Evolutionary conservation across 1,140 invertebrate genomes (phyloP), one percentile per base, ranked within the genome.

Genomic region (Euborellia annulipes): DNA sequence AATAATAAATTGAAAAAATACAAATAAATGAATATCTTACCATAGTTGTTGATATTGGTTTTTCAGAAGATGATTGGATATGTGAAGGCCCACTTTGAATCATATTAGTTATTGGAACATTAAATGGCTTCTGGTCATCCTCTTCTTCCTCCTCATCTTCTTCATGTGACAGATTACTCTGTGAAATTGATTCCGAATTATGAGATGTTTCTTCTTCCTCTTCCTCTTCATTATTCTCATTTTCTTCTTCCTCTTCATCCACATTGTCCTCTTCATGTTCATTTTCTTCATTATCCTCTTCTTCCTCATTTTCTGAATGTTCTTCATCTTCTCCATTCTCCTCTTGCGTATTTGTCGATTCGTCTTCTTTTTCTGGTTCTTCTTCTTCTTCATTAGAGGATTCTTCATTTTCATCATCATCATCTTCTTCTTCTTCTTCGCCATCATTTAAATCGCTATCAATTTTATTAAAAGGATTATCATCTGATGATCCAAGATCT

Each of bases 161-260:
- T 27, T 27, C 23, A 4, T 27, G 11, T 11, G 23, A 27, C 23
- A 27, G 23, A 11, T 27, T 27, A n/a, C n/a, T n/a, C n/a, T n/a
- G 4, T 27, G 23, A 27, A 27, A 4, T 27, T 27, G 23, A 27
- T n/a, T n/a, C n/a, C n/a, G n/a, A n/a, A n/a, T n/a, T n/a, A n/a
- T n/a, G n/a, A 27, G 23, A 27, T 6, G 23, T 27, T 27, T 27
- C 23, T 11, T 27, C 23, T 11, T 27, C 23, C 23, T 27, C 11
- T 27, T 27, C 4, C 23, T 11, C 23, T 27, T 38, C 36, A 16
- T 38, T 43, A 27, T 27, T 57, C 56, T 39, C n/a, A n/a, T 55
- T 52, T 18, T 52, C 46, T 47, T 58, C 52, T 11, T 44, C 52
- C 13, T 42, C 46, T 21, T 57, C 55, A 11, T 40, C 41, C n/a